A percentile compares a stretch with the other conserved stretches of the same genome.
Evolutionary conservation across 2,113 vertebrate species (phyloP).

Genomic region (Bujurquina vittata): DNA sequence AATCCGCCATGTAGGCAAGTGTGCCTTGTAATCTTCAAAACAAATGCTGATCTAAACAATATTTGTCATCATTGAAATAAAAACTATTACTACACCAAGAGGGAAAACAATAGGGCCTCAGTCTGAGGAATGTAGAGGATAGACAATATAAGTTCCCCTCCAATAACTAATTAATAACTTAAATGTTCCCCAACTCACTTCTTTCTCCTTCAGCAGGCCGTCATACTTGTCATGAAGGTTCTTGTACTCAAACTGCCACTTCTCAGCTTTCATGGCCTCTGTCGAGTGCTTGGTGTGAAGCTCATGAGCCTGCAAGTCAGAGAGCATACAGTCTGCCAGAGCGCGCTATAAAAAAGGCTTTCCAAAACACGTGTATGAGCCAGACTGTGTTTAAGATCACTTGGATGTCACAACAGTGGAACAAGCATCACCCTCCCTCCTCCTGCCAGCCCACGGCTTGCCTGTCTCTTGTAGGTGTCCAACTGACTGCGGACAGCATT

Average conservation of each 20-base stretch:
- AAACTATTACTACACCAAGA: background rate
- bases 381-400: conserved; percentile 45
- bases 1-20: conserved; percentile 6
- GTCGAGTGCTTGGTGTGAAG: conserved; percentile 84
- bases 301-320: conserved; percentile 83
- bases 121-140: background rate
- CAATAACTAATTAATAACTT: background rate
- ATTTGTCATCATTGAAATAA: background rate
- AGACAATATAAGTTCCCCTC: background rate
- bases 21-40: background rate
- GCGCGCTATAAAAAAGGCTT: background rate
- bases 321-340: conserved; percentile 30
- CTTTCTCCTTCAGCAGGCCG: conserved; percentile 86
- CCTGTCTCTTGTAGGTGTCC: conserved; percentile 88
- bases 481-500: conserved; percentile 84
- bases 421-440: background rate
- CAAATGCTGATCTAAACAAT: background rate
- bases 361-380: conserved; percentile 27
- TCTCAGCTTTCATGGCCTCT: conserved; percentile 90
- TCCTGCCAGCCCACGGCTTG: conserved; percentile 19
- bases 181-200: conserved; percentile 78
- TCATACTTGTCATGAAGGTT: conserved; percentile 89
- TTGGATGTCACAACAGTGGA: conserved; percentile 18
- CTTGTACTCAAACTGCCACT: conserved; percentile 91
- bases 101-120: background rate